These are phyloP conservation scores for Alces alces DNA, from an alignment of 2,113 vertebrate species.

Conservation along the genomic window DNA sequence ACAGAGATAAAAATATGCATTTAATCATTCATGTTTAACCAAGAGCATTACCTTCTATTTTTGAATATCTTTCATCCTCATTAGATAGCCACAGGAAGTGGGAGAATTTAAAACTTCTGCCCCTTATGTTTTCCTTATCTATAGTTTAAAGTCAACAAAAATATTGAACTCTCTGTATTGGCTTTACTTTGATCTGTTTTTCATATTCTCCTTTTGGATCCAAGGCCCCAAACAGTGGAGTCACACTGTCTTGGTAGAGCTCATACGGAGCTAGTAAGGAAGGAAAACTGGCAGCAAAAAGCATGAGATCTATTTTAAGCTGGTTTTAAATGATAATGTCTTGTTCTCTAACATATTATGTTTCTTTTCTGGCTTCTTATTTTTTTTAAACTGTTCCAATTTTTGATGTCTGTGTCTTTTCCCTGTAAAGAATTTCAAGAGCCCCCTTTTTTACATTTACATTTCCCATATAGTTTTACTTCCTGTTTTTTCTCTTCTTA, in stretches of 20 bases:
- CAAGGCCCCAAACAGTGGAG: not conserved
- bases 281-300: not conserved
- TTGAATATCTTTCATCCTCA: not conserved
- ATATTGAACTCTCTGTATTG: not conserved
- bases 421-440: not conserved
- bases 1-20: not conserved
- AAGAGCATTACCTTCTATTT: not conserved
- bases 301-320: not conserved
- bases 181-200: not conserved
- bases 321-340: not conserved
- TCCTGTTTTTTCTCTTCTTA: not conserved
- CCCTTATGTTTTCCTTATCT: not conserved
- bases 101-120: not conserved
- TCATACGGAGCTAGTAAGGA: not conserved
- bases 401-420: not conserved
- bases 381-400: not conserved
- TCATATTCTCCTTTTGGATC: not conserved
- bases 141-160: not conserved
- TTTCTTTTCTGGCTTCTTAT: not conserved
- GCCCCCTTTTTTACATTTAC: not conserved
- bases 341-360: not conserved
- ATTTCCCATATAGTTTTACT: not conserved
- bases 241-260: not conserved
- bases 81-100: not conserved
- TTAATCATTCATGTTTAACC: not conserved